phyloP scores from a whole-genome alignment of 1,140 invertebrate genomes.

The Apis cerana region DNA sequence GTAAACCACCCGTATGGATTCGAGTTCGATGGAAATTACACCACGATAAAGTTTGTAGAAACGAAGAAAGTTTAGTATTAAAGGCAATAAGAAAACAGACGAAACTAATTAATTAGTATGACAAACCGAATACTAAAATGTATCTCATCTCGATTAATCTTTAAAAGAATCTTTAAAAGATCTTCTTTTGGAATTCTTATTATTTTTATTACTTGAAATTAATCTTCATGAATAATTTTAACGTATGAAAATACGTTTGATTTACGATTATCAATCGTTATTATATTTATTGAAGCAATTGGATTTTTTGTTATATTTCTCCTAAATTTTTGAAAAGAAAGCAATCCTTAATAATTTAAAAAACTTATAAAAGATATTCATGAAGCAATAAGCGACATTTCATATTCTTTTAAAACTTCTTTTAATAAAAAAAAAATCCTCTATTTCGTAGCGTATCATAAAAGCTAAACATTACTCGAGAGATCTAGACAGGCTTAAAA shows the following conservation, averaged over 20 bases:
- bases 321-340: not conserved
- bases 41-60: not conserved
- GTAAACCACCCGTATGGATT: slow-evolving; percentile 5
- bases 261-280: not conserved
- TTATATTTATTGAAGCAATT: too few species aligned
- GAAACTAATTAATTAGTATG: slow-evolving; percentile 31
- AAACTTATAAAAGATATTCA: not conserved
- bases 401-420: not conserved
- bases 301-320: too few species aligned
- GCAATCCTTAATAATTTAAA: not conserved
- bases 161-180: not conserved
- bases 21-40: slow-evolving; percentile 8
- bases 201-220: not conserved
- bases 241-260: not conserved
- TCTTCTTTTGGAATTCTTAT: not conserved
- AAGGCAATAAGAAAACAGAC: not conserved
- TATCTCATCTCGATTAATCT: not conserved
- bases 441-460: not conserved
- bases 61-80: not conserved
- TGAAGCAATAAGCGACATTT: not conserved
- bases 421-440: not conserved
- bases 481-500: slow-evolving; percentile 1
- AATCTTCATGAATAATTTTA: not conserved
- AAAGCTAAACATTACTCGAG: slow-evolving; percentile 1
- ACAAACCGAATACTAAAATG: not conserved